Evolutionary conservation across 1,140 invertebrate species (phyloP), one percentile per base, ranked within the genome.

Genomic region (Artemia franciscana): DNA sequence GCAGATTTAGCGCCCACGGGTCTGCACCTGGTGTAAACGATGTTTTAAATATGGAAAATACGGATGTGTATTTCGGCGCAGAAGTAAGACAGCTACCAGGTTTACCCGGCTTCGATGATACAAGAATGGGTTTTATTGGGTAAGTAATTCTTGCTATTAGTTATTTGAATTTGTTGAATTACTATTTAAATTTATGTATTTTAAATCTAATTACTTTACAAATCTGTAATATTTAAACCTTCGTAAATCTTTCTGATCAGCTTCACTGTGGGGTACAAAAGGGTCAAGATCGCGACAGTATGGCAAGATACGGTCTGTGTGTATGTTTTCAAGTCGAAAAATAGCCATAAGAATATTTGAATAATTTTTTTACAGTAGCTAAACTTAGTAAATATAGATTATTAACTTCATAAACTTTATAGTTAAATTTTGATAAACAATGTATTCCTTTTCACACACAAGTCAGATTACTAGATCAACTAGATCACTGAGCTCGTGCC

Each of bases 51-150:
- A 76, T 91, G n/a, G 85, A 88, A 69, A 80, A 80, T 1, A 85
- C 85, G 69, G 83, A 90, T 67, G 73, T 91, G 21, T 88, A 87
- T 67, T 77, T 93, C 30, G 90, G 90, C 3, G 88, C 88, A 0
- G 82, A 88, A 71, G 85, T 92, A 3, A 73, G 79, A 61, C 79
- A 82, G 24, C 81, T 85, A 73, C 82, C 84, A 0, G 79, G 78
- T 15, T 80, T 79, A 60, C 75, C 79, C 63, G 79, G 80, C 2
- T 82, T 82, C 62, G 81, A 84, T 67, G 83, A 86, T 70, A 79
- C 88, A 18, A 83, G 82, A 62, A 77, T 67, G 65, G 71, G 64
- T 25, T 66, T 65, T 57, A 60, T 66, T 56, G 62, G 63, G 18
- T 56, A 56, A 65, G 57, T 24, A 30, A 59, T 51, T 26, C 18